Percentiles rank a stretch among this genome's conserved stretches.
These are phyloP conservation scores for Pseudorasbora parva DNA, from an alignment of 2,113 vertebrate species.

Conservation along the genomic window DNA sequence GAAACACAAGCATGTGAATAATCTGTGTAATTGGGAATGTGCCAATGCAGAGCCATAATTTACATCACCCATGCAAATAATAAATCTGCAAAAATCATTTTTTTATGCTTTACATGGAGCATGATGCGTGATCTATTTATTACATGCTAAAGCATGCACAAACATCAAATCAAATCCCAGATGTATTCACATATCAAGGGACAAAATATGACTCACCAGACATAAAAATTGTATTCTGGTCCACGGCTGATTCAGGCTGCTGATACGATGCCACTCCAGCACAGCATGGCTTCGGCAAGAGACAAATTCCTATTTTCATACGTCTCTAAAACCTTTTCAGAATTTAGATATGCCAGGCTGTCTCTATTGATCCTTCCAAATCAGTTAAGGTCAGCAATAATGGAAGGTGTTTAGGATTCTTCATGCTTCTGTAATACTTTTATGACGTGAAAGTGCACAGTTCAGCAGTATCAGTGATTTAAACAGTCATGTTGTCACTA, in stretches of 20 bases:
- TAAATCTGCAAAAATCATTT: neutral
- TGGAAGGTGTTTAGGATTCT: neutral
- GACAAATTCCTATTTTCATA: conserved; percentile 6
- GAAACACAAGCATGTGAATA: neutral
- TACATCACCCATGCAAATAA: neutral
- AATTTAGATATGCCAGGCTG: neutral
- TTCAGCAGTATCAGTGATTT: neutral
- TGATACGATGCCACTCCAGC: conserved; percentile 19
- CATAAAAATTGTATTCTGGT: conserved; percentile 30
- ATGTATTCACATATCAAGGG: conserved; percentile 25
- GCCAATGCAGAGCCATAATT: neutral
- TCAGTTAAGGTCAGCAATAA: neutral
- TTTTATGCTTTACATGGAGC: conserved; percentile 1
- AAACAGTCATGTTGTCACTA: neutral
- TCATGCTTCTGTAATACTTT: neutral
- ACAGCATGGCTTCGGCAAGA: conserved; percentile 15
- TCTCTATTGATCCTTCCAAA: neutral
- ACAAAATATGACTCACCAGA: conserved; percentile 33
- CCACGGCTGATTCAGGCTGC: conserved; percentile 18
- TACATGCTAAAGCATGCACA: conserved; percentile 22
- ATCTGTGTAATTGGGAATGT: neutral
- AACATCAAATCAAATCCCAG: conserved; percentile 12
- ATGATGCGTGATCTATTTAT: conserved; percentile 18
- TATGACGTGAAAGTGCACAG: neutral
- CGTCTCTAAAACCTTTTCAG: neutral